Evolutionary conservation across 2,797 vertebrate genomes (phyloP).

Genomic region (Rhinogobio ventralis): DNA sequence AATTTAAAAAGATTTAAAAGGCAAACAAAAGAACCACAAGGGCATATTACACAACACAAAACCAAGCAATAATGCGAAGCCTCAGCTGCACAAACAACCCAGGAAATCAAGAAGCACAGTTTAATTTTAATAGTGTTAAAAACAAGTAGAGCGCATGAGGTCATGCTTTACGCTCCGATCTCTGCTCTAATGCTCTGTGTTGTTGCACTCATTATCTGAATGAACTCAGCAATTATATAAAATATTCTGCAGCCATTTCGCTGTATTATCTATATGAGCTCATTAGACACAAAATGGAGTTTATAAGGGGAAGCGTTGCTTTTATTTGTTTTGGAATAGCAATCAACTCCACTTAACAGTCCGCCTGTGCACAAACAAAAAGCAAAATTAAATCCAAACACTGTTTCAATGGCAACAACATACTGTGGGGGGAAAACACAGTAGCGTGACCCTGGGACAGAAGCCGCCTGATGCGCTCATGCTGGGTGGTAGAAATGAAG

Average conservation of each 20-base stretch:
- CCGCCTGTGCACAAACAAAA: slow-evolving; percentile 25
- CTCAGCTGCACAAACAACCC: slow-evolving; percentile 23
- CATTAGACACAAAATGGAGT: slow-evolving; percentile 11
- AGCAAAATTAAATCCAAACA: slow-evolving; percentile 44
- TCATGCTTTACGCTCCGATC: slow-evolving; percentile 20
- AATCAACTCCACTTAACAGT: slow-evolving; percentile 35
- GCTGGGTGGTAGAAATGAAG: slow-evolving; percentile 63
- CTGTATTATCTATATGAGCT: slow-evolving; percentile 38
- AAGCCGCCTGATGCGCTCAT: slow-evolving; percentile 58
- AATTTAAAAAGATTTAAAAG: slow-evolving; percentile 23
- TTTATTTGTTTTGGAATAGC: slow-evolving; percentile 39
- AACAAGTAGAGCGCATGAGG: background rate
- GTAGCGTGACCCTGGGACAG: slow-evolving; percentile 20
- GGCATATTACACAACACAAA: slow-evolving; percentile 40
- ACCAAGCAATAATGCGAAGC: background rate
- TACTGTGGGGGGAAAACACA: background rate
- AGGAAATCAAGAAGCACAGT: slow-evolving; percentile 26
- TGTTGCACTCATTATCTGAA: slow-evolving; percentile 35
- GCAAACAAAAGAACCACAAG: background rate
- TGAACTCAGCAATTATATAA: slow-evolving; percentile 32
- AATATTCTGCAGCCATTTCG: slow-evolving; percentile 18
- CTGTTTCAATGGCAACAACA: background rate
- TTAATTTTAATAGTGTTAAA: slow-evolving; percentile 26
- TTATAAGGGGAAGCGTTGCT: slow-evolving; percentile 10
- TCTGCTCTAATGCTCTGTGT: slow-evolving; percentile 17